These are phyloP conservation scores for Mixornis gularis DNA, from an alignment of 2,113 vertebrate species.

Conservation along the genomic window DNA sequence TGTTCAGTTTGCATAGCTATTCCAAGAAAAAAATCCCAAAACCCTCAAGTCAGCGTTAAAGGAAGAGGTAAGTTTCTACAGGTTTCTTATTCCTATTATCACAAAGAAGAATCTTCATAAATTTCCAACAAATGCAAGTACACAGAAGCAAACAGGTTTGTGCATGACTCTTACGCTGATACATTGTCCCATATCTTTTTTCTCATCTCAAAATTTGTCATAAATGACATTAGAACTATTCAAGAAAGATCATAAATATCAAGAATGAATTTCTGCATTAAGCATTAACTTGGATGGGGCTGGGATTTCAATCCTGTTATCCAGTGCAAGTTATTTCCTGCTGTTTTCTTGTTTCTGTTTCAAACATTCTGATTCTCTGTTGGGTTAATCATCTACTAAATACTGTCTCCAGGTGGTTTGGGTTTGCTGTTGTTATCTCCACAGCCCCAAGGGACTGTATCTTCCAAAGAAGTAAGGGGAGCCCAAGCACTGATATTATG, in stretches of 20 bases:
- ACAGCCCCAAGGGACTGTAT: conserved; percentile 25
- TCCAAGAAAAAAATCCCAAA: not conserved
- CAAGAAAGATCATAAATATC: conserved; percentile 35
- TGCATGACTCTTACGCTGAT: not conserved
- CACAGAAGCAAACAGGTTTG: conserved; percentile 16
- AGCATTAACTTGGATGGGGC: not conserved
- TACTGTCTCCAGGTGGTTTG: conserved; percentile 47
- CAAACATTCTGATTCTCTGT: conserved; percentile 45
- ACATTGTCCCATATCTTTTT: conserved; percentile 1
- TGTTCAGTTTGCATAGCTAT: conserved; percentile 5
- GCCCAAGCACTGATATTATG: not conserved
- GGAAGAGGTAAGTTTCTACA: conserved; percentile 22
- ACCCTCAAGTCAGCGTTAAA: not conserved
- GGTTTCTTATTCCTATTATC: conserved; percentile 19
- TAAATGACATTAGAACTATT: conserved; percentile 31
- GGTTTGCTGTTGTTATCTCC: conserved; percentile 53
- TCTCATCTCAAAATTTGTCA: conserved; percentile 35
- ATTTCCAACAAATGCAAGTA: conserved; percentile 17
- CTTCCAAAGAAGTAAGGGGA: conserved; percentile 12
- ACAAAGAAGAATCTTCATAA: conserved; percentile 8
- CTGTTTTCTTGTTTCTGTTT: conserved; percentile 42
- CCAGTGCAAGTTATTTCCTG: conserved; percentile 36
- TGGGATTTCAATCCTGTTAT: not conserved
- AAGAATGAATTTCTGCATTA: conserved; percentile 19
- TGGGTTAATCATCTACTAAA: conserved; percentile 52